A percentile compares a stretch with the other conserved stretches of the same genome.
Evolutionary conservation across 2,113 vertebrate species (phyloP).

Genomic region (Anguilla japonica): DNA sequence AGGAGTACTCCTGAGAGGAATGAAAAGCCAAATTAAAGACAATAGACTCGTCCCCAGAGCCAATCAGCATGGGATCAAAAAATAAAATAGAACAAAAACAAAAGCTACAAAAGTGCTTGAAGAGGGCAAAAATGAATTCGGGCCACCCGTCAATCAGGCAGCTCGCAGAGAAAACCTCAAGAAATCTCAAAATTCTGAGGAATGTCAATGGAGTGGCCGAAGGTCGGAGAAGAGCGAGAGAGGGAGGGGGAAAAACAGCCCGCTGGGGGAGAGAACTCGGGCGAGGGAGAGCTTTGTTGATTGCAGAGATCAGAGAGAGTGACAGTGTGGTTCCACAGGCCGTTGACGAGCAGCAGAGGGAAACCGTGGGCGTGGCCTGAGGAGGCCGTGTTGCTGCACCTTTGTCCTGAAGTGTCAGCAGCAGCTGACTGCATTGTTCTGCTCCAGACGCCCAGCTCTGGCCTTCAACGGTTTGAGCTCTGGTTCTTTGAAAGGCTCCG

Average conservation of each 20-base stretch:
- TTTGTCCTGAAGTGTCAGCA: slow-evolving; percentile 65
- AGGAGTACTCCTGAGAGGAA: not conserved
- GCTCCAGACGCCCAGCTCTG: slow-evolving; percentile 47
- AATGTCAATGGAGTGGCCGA: not conserved
- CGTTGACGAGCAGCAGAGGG: slow-evolving; percentile 38
- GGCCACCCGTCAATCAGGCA: not conserved
- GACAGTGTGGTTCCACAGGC: not conserved
- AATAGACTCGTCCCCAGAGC: not conserved
- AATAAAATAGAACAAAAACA: too few species aligned
- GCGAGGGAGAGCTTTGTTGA: not conserved
- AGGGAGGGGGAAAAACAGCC: not conserved
- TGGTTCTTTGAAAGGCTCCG: slow-evolving; percentile 43
- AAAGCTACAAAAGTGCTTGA: not conserved
- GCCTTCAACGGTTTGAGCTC: slow-evolving; percentile 50
- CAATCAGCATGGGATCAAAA: not conserved
- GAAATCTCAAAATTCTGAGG: not conserved
- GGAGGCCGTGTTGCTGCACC: slow-evolving; percentile 46
- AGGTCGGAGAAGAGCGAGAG: not conserved
- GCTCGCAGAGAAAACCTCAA: not conserved
- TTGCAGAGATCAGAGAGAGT: not conserved
- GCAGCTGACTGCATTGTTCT: slow-evolving; percentile 73
- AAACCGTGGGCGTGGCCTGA: slow-evolving; percentile 35
- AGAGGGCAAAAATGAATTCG: not conserved
- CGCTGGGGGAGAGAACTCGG: not conserved
- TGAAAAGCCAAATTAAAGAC: too few species aligned